A percentile compares a stretch with the other conserved stretches of the same genome.
These are phyloP conservation scores for Dromiciops gliroides DNA, from an alignment of 2,113 vertebrate genomes.

Conservation along the genomic window DNA sequence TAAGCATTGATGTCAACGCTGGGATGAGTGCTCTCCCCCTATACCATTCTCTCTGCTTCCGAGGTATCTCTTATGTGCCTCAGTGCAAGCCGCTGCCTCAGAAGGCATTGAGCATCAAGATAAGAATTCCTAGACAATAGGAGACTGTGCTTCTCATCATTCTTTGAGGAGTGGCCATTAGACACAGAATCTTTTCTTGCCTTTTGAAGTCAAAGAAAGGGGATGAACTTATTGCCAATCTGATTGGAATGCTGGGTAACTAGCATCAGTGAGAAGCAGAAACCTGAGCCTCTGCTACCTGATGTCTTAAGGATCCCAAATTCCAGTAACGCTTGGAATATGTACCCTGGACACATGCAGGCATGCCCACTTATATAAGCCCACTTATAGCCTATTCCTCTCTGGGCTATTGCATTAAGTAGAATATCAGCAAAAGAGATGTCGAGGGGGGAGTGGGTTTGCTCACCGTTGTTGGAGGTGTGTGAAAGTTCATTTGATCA, in stretches of 20 bases:
- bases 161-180: conserved; percentile 13
- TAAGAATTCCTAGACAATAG: neutral
- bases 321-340: conserved; percentile 39
- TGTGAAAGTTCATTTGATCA: conserved; percentile 67
- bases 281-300: conserved; percentile 3
- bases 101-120: neutral
- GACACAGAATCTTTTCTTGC: conserved; percentile 21
- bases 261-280: conserved; percentile 52
- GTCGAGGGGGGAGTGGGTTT: conserved; percentile 25
- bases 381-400: neutral
- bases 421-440: conserved; percentile 34
- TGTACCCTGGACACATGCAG: conserved; percentile 15
- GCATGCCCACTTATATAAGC: neutral
- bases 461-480: conserved; percentile 48
- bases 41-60: neutral
- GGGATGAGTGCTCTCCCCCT: neutral
- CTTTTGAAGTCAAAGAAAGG: conserved; percentile 39
- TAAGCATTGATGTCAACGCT: neutral
- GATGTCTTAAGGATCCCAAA: conserved; percentile 7
- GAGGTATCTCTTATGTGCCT: neutral
- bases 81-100: neutral
- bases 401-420: conserved; percentile 6
- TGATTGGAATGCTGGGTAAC: conserved; percentile 37
- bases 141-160: neutral
- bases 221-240: conserved; percentile 35